phyloP scores from a whole-genome alignment of 2,797 vertebrate genomes.

The Phataginus tetradactyla region DNA sequence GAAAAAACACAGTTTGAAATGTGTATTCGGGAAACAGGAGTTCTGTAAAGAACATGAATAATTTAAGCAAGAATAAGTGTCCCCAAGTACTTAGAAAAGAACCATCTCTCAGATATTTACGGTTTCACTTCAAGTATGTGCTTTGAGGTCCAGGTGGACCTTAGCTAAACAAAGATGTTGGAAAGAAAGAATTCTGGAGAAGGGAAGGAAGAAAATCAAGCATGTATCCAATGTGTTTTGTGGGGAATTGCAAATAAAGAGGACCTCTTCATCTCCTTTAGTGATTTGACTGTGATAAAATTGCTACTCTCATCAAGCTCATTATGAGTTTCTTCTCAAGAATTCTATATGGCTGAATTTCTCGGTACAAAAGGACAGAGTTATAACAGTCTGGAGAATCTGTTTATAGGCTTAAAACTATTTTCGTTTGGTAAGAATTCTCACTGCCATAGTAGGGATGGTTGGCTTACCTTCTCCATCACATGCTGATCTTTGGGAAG shows the following conservation, averaged over 20 bases:
- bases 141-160: neutral
- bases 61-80: neutral
- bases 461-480: neutral
- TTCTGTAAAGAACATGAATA: neutral
- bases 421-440: slow-evolving; percentile 4
- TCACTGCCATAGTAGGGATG: neutral
- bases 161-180: neutral
- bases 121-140: neutral
- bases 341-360: neutral
- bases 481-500: neutral
- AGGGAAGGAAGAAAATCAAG: neutral
- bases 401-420: neutral
- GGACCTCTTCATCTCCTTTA: neutral
- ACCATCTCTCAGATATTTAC: neutral
- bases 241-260: neutral
- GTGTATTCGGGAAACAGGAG: neutral
- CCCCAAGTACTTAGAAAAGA: neutral
- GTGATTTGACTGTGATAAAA: neutral
- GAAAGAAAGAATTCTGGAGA: neutral
- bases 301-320: neutral
- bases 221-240: too few relatives aligned
- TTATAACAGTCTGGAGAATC: neutral
- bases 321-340: neutral
- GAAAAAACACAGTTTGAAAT: neutral
- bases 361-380: neutral